phyloP scores from a whole-genome alignment of 2,113 vertebrate species.

The Antidorcas marsupialis region DNA sequence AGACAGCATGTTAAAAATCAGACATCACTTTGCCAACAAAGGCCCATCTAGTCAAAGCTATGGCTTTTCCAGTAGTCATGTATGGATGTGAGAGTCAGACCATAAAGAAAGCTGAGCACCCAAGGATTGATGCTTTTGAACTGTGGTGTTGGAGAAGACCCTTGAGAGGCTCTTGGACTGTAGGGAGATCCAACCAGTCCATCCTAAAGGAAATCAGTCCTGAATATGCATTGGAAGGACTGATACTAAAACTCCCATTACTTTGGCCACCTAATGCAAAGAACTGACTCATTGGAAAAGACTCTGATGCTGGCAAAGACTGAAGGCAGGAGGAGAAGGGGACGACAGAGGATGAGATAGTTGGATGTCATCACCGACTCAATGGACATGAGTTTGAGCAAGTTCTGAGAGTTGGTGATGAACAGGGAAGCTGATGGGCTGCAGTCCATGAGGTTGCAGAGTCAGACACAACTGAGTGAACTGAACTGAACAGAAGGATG shows the following conservation, averaged over 20 bases:
- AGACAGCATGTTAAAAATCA: neutral
- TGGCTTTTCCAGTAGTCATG: neutral
- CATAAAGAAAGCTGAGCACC: neutral
- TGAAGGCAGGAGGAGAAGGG: neutral
- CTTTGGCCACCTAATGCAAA: rapidly evolving
- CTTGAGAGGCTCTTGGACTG: neutral
- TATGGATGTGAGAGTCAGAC: neutral
- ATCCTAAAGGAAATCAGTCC: neutral
- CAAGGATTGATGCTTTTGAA: neutral
- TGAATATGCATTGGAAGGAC: neutral
- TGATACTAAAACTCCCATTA: neutral
- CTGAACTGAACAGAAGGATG: neutral
- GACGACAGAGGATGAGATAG: neutral
- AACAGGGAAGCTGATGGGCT: neutral
- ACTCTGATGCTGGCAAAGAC: neutral
- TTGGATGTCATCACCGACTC: neutral
- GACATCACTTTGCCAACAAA: neutral
- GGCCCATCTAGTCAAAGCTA: neutral
- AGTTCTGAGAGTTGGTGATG: neutral
- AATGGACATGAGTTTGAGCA: neutral
- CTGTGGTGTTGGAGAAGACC: neutral
- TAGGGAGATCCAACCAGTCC: neutral
- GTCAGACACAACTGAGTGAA: neutral
- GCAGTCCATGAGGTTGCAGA: neutral
- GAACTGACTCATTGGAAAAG: neutral